phyloP scores from a whole-genome alignment of 1,140 invertebrate genomes.

The Oscheius sp. region DNA sequence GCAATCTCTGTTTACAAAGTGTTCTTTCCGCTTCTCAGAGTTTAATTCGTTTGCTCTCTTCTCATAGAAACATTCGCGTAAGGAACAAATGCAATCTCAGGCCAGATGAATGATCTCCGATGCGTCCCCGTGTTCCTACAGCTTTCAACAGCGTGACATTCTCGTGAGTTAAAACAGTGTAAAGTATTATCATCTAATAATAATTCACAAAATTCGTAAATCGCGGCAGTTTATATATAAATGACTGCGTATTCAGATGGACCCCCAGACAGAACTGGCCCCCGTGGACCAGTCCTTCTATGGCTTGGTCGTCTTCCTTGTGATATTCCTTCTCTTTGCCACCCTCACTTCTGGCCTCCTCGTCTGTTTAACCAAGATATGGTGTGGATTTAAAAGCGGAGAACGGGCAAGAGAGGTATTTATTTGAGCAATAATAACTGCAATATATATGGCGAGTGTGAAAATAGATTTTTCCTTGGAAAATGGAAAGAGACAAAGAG shows the following conservation, averaged over 20 bases:
- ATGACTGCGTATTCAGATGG: background rate
- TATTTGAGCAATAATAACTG: too few species aligned
- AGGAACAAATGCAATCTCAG: too few species aligned
- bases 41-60: too few species aligned
- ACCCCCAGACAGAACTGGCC: background rate
- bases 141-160: background rate
- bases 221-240: too few species aligned
- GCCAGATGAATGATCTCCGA: conserved; percentile 1
- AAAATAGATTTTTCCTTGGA: too few species aligned
- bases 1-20: too few species aligned
- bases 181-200: too few species aligned
- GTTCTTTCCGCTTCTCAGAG: too few species aligned
- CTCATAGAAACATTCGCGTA: too few species aligned
- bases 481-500: background rate
- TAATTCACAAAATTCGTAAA: too few species aligned
- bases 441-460: too few species aligned
- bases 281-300: background rate
- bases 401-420: background rate
- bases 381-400: conserved; percentile 5
- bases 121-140: background rate
- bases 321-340: conserved; percentile 14
- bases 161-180: background rate
- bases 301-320: background rate
- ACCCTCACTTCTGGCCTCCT: conserved; percentile 15
- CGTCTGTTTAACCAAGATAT: conserved; percentile 15